These are phyloP conservation scores for Synanthedon myopaeformis DNA, from an alignment of 2,888 invertebrate genomes.

Conservation along the genomic window DNA sequence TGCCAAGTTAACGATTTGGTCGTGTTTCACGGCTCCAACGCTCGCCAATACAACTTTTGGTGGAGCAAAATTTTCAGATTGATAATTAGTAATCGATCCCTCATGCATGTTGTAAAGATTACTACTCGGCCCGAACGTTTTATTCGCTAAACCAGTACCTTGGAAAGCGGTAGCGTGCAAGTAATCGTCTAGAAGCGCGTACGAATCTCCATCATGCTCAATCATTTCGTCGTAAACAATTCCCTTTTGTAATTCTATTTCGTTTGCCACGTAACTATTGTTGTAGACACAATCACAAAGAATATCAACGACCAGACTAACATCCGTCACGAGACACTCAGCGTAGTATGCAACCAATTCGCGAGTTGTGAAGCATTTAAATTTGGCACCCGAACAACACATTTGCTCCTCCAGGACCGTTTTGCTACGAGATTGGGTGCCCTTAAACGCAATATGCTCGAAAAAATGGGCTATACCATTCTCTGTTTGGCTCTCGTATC, in stretches of 20 bases:
- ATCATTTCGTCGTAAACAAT: conserved; percentile 41
- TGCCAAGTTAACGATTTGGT: conserved; percentile 81
- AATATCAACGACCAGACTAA: conserved; percentile 89
- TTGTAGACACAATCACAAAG: conserved; percentile 94
- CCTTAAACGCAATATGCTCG: conserved; percentile 49
- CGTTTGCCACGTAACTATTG: conserved; percentile 52
- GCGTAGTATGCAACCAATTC: conserved; percentile 97
- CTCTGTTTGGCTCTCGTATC: conserved; percentile 34
- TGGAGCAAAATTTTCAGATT: conserved; percentile 87
- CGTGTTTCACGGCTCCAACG: conserved; percentile 91
- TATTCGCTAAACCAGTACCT: conserved; percentile 44
- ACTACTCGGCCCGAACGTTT: conserved; percentile 73
- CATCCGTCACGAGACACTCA: conserved; percentile 89
- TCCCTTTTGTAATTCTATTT: conserved; percentile 40
- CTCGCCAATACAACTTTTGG: conserved; percentile 92
- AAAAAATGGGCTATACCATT: conserved; percentile 53
- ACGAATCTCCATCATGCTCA: conserved; percentile 32
- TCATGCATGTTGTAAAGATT: conserved; percentile 74
- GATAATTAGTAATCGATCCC: conserved; percentile 79
- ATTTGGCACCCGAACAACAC: conserved; percentile 92
- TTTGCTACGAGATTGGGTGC: conserved; percentile 84
- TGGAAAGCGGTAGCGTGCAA: conserved; percentile 56
- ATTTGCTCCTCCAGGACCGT: conserved; percentile 90
- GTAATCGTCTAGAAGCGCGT: conserved; percentile 40
- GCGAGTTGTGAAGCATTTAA: conserved; percentile 95